These are phyloP conservation scores for Apis dorsata DNA, from an alignment of 1,140 invertebrate genomes.

Conservation along the genomic window DNA sequence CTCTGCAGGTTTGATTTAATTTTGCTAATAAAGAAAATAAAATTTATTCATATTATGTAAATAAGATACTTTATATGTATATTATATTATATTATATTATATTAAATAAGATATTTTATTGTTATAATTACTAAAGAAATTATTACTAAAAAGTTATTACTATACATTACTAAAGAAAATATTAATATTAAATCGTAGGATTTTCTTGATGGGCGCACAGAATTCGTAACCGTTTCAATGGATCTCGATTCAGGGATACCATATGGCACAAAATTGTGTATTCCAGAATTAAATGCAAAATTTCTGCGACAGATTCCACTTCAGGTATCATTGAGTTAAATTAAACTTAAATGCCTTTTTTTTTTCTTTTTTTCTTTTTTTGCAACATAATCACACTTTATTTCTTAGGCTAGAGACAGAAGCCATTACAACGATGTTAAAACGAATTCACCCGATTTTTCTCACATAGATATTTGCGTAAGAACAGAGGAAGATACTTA, in stretches of 20 bases:
- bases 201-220: constrained; percentile 77
- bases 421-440: constrained; percentile 15
- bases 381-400: background rate
- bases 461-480: constrained; percentile 80
- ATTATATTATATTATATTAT: background rate
- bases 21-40: no score
- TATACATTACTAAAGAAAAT: no score
- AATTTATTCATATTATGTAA: background rate
- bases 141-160: no score
- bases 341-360: background rate
- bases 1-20: constrained; percentile 76
- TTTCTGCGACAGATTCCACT: constrained; percentile 75
- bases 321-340: constrained; percentile 56
- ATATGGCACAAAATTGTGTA: constrained; percentile 78
- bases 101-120: background rate
- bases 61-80: background rate
- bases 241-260: constrained; percentile 73
- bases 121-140: background rate
- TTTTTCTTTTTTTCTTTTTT: background rate
- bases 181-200: constrained; percentile 69
- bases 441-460: constrained; percentile 18
- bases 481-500: constrained; percentile 80
- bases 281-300: constrained; percentile 80
- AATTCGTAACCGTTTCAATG: constrained; percentile 80
- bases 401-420: constrained; percentile 40